phyloP scores from a whole-genome alignment of 2,113 vertebrate genomes.

The Prochilodus magdalenae region DNA sequence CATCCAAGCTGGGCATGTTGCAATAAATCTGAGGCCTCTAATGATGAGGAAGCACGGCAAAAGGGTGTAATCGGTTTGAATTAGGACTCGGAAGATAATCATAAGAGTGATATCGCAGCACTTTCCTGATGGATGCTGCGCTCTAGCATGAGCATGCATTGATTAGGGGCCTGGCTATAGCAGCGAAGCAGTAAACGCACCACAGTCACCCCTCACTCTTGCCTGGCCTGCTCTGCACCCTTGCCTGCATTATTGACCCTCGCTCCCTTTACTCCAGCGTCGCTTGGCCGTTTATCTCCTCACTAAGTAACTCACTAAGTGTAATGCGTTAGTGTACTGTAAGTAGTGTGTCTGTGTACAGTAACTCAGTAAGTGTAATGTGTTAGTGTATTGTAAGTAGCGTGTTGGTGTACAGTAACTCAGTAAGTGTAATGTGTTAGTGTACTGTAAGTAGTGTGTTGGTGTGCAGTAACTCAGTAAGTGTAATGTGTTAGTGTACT shows the following conservation, averaged over 20 bases:
- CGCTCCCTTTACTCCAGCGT: neutral
- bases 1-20: neutral
- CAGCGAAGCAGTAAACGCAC: neutral
- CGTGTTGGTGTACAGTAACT: no score
- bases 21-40: conserved; percentile 26
- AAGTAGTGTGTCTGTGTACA: no score
- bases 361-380: no score
- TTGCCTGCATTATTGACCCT: neutral
- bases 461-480: no score
- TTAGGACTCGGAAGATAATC: conserved; percentile 32
- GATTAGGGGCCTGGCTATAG: conserved; percentile 16
- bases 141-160: conserved; percentile 4
- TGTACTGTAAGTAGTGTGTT: no score
- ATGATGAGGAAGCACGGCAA: conserved; percentile 27
- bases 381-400: no score
- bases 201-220: conserved; percentile 26
- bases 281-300: conserved; percentile 29
- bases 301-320: no score
- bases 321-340: no score
- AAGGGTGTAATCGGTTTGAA: conserved; percentile 40
- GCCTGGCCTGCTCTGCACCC: neutral
- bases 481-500: no score
- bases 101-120: conserved; percentile 30
- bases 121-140: conserved; percentile 48
- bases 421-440: no score